Evolutionary conservation across 2,113 vertebrate species (phyloP), one percentile per base, ranked within the genome.

Genomic region (Entomyzon cyanotis): DNA sequence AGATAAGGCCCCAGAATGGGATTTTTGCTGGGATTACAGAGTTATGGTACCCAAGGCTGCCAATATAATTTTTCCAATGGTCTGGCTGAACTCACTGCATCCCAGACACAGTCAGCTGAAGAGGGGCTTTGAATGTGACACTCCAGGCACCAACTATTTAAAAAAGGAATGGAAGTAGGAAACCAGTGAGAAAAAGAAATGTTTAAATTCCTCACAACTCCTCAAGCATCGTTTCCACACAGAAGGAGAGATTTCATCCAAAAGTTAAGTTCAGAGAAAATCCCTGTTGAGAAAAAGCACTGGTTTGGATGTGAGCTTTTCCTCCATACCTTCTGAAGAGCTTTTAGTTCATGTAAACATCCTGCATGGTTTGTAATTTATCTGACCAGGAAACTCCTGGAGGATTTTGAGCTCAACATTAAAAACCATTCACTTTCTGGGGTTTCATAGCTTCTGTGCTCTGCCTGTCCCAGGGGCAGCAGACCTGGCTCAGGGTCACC

Each of bases 181-280:
- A 95, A 94, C 84, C 84, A 63, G 25, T 35, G 69, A 89, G 73
- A 33, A 90, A 81, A 77, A 56, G 13, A 28, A 37, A 9, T n/a
- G 31, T 39, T 39, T 11, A 41, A 87, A 95, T 93, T 91, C 87
- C 81, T 95, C 56, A 11, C 6, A 3, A 75, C 19, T 84, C 27
- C 84, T 89, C 65, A 87, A 87, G 73, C 93, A 35, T 59, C 35
- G 30, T 87, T 87, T 91, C 64, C 79, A 69, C 60, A 67, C 74
- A 67, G 47, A 87, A 81, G 52, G 37, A 24, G 56, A 87, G 23
- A 71, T 68, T 84, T 67, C 47, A 56, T 91, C 92, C 89, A 93
- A 59, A 78, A 94, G 68, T 84, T 68, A 70, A 86, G 87, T 68
- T 70, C 87, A 52, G 47, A 89, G 69, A 78, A 93, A 96, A 89